Evolutionary conservation across 2,797 vertebrate species (phyloP).

Genomic region (Cossypha polioptera): DNA sequence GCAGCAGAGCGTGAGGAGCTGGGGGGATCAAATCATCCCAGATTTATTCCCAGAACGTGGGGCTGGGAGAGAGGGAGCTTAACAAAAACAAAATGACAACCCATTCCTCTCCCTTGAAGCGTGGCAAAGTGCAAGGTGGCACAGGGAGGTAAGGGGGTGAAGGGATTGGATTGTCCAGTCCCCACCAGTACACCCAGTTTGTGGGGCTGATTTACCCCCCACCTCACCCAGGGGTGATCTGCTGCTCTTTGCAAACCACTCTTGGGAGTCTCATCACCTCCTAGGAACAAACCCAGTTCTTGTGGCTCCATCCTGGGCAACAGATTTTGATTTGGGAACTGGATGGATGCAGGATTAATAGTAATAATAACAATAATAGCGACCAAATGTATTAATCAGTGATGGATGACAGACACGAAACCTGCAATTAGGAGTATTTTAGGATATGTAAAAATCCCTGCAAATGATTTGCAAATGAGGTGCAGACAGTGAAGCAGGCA

Average conservation of each 20-base stretch:
- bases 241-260: background rate
- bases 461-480: background rate
- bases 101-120: accelerated
- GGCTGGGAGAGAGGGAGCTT: background rate
- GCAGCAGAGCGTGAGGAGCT: background rate
- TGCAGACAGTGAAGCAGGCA: background rate
- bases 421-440: slow-evolving; percentile 3
- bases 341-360: background rate
- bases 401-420: background rate
- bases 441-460: background rate
- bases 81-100: accelerated
- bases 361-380: background rate
- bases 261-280: background rate
- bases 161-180: accelerated
- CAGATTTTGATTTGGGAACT: background rate
- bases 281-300: background rate
- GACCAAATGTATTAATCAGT: background rate
- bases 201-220: background rate
- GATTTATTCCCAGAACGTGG: background rate
- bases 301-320: background rate
- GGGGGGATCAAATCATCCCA: accelerated
- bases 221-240: accelerated
- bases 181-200: background rate
- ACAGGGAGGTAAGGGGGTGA: background rate
- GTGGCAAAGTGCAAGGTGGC: background rate